Conservation (phyloP, 2,888 invertebrate species). For the Pachliopta kotzebuea region DNA sequence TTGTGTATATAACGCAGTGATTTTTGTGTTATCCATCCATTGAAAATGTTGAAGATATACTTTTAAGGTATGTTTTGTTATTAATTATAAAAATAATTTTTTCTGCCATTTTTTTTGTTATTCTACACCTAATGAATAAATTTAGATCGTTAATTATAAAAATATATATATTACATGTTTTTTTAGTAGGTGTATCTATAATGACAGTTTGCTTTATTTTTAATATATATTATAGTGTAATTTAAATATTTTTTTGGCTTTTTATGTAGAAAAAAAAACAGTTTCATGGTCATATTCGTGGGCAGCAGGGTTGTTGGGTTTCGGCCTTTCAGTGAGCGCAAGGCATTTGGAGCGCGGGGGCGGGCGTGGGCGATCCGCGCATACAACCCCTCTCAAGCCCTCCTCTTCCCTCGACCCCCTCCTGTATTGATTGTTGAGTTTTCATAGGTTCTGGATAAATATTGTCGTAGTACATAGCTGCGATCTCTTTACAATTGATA, state of each 20-base stretch:
- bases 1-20: not conserved
- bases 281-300: constrained; percentile 55
- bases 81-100: not conserved
- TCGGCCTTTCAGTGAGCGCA: constrained; percentile 44
- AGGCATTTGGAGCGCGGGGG: constrained; percentile 35
- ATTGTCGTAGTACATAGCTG: constrained; percentile 46
- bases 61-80: constrained; percentile 17
- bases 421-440: constrained; percentile 71
- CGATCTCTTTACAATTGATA: constrained; percentile 17
- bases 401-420: constrained; percentile 40
- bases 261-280: constrained; percentile 37
- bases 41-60: not conserved
- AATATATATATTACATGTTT: too few relatives aligned
- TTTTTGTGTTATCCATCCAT: not conserved
- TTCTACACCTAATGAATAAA: not conserved
- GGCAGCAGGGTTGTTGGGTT: constrained; percentile 60
- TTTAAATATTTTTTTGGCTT: constrained; percentile 19
- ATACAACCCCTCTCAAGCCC: constrained; percentile 35
- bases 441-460: constrained; percentile 65
- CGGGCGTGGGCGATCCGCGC: constrained; percentile 64
- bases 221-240: too few relatives aligned
- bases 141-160: too few relatives aligned
- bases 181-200: too few relatives aligned
- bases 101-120: not conserved
- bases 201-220: too few relatives aligned